A percentile compares a stretch with the other conserved stretches of the same genome.
phyloP scores from a whole-genome alignment of 2,888 invertebrate genomes.

The Diaperis boleti region DNA sequence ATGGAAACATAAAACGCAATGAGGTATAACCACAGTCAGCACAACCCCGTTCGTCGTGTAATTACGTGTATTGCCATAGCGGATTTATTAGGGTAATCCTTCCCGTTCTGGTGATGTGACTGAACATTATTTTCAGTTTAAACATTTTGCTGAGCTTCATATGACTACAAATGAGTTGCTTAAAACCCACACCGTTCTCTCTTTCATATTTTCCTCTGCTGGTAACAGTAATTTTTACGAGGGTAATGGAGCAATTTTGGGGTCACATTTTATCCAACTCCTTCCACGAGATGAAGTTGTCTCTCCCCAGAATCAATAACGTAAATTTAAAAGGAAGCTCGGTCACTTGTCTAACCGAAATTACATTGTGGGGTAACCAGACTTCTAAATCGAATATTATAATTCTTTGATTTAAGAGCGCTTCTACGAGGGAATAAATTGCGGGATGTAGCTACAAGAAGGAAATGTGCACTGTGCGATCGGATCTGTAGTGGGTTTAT shows the following conservation, averaged over 20 bases:
- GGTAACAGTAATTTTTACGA: neutral
- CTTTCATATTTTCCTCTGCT: neutral
- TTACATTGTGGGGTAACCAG: neutral
- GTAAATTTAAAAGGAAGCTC: neutral
- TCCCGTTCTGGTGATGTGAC: slow-evolving; percentile 23
- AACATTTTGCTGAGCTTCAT: slow-evolving; percentile 8
- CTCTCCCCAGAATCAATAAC: neutral
- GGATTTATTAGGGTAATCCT: slow-evolving; percentile 28
- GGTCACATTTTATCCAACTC: neutral
- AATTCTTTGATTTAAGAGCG: no score
- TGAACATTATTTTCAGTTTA: slow-evolving; percentile 25
- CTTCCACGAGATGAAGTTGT: neutral
- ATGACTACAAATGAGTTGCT: slow-evolving; percentile 16
- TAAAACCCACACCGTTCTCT: slow-evolving; percentile 16
- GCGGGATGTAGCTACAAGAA: no score
- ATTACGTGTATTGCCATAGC: slow-evolving; percentile 13
- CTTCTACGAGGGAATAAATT: no score
- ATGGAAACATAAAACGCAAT: neutral
- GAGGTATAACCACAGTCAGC: slow-evolving; percentile 6
- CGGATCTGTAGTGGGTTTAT: no score
- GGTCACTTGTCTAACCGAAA: neutral
- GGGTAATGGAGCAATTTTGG: slow-evolving; percentile 5
- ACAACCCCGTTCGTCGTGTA: slow-evolving; percentile 22
- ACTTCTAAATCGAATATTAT: neutral
- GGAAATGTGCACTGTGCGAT: no score